Conservation (phyloP, 1,140 invertebrate genomes). For the Rhagoletis zephyria region DNA sequence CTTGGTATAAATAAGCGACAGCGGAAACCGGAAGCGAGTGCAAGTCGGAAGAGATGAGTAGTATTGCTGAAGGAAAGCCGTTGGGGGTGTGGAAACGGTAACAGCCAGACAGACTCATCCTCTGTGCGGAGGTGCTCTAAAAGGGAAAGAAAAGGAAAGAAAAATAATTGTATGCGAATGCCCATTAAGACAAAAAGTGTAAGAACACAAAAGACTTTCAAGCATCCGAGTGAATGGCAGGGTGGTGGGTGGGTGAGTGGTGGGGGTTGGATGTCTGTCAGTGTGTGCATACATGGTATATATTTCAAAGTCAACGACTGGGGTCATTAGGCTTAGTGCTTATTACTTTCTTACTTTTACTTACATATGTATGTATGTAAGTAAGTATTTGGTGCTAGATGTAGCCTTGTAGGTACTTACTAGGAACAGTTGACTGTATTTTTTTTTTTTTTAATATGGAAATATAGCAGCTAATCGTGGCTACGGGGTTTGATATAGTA, state of each 20-base stretch:
- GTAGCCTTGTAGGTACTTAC: no score
- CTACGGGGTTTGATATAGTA: no score
- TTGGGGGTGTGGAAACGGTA: not conserved
- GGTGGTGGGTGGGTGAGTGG: no score
- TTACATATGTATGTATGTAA: no score
- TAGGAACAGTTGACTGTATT: no score
- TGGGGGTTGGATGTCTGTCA: not conserved
- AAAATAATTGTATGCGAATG: not conserved
- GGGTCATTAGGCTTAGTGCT: slow-evolving; percentile 9
- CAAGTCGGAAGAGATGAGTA: not conserved
- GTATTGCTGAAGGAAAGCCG: not conserved
- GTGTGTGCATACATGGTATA: not conserved
- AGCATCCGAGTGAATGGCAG: no score
- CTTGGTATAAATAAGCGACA: no score
- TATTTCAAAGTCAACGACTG: not conserved
- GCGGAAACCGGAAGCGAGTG: slow-evolving; percentile 18
- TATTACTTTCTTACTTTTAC: not conserved
- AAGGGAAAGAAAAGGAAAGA: not conserved
- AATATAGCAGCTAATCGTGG: no score
- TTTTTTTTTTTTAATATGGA: no score
- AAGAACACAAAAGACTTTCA: not conserved
- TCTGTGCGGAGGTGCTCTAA: no score
- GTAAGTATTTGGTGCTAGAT: no score
- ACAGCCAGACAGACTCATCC: slow-evolving; percentile 39
- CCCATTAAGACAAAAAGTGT: not conserved